phyloP scores from a whole-genome alignment of 2,113 vertebrate species.

The Stegastes partitus region DNA sequence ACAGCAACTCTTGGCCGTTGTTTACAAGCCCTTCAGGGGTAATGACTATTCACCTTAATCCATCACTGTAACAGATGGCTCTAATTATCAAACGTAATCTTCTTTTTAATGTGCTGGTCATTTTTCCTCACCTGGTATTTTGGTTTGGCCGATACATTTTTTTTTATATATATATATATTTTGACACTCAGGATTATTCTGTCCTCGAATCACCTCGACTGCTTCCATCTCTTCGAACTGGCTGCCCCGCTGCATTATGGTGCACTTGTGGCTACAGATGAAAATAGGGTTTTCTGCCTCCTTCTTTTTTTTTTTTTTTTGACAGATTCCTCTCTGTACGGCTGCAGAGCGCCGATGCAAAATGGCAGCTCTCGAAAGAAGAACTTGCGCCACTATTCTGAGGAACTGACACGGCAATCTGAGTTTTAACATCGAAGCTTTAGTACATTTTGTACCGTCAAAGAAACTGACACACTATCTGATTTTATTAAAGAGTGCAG shows the following conservation, averaged over 20 bases:
- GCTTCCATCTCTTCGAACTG: neutral
- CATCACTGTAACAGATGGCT: slow-evolving; percentile 29
- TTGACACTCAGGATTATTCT: neutral
- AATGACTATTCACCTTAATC: slow-evolving; percentile 20
- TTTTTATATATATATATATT: too few relatives aligned
- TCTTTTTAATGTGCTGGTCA: neutral
- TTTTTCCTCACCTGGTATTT: neutral
- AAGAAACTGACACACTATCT: neutral
- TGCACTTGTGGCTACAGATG: neutral
- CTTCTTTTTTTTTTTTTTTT: too few relatives aligned
- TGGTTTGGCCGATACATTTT: neutral
- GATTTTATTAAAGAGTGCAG: neutral
- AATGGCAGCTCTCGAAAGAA: slow-evolving; percentile 59
- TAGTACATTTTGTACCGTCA: slow-evolving; percentile 23
- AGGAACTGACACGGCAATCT: slow-evolving; percentile 59
- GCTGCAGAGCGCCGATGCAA: slow-evolving; percentile 28
- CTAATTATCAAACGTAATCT: neutral
- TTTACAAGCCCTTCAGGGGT: slow-evolving; percentile 20
- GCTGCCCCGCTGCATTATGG: neutral
- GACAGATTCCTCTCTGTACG: slow-evolving; percentile 9
- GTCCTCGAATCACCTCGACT: neutral
- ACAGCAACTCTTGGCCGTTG: slow-evolving; percentile 11
- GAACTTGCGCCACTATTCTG: slow-evolving; percentile 61
- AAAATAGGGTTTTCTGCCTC: neutral
- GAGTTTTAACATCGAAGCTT: neutral